These are phyloP conservation scores for Nasua narica DNA, from an alignment of 2,797 vertebrate species.

Conservation along the genomic window DNA sequence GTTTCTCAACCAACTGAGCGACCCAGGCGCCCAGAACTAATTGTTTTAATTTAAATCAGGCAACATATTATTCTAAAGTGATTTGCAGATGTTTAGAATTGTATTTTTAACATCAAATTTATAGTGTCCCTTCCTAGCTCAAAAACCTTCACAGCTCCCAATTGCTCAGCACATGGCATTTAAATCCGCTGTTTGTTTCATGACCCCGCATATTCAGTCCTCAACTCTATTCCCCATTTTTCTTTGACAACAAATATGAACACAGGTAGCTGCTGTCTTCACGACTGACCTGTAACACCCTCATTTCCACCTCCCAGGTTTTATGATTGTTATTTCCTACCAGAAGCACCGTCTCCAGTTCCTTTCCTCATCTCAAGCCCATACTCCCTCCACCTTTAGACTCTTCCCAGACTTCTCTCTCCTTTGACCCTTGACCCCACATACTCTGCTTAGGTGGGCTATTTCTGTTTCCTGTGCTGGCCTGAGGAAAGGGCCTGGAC, in stretches of 20 bases:
- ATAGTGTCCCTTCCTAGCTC: background rate
- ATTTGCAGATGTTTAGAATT: slow-evolving; percentile 8
- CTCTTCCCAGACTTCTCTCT: background rate
- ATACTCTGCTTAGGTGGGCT: background rate
- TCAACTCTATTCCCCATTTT: background rate
- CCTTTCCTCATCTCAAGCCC: background rate
- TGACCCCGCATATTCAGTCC: background rate
- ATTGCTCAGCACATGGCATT: background rate
- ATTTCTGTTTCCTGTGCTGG: background rate
- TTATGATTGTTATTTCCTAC: background rate
- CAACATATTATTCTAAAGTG: background rate
- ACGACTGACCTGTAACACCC: background rate
- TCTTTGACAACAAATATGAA: background rate
- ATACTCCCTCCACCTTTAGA: background rate
- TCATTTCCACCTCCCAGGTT: background rate
- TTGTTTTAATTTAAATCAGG: slow-evolving; percentile 35
- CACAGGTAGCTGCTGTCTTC: background rate
- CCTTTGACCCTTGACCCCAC: background rate
- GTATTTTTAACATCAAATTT: background rate
- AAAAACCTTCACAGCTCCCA: background rate
- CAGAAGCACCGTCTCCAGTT: background rate
- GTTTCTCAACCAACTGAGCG: no score
- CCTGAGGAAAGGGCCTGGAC: background rate
- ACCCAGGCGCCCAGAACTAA: no score
- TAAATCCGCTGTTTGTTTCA: background rate